Evolutionary conservation across 2,797 vertebrate genomes (phyloP), one percentile per base, ranked within the genome.

Genomic region (Acipenser transmontanus): DNA sequence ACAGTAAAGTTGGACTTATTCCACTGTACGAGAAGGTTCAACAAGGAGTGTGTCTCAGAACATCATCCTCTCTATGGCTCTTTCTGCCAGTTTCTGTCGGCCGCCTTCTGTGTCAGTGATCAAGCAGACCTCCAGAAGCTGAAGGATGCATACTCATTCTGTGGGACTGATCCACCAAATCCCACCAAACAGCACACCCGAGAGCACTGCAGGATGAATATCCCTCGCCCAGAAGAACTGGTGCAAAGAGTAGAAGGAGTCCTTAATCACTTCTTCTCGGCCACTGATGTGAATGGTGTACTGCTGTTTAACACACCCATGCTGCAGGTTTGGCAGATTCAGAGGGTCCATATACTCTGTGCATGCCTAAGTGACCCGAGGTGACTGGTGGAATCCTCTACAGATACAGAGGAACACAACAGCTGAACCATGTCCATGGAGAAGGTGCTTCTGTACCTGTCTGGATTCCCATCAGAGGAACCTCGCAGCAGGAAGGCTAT

Each of bases 1-100:
- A 17, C 10, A 7, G 49, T 76, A 5, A 74, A 74, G 14, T 60
- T 71, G 65, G 68, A 76, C 52, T 12, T 70, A 50, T 73, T 76
- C 49, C 66, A 76, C 6, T 73, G 74, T 59, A 54, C 71, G 67
- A 14, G 71, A 17, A 49, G 52, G 10, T 64, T 76, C 13, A 13
- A 52, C 56, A 8, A 54, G 49, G 71, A 71, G 66, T 73, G 66
- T 49, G 17, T 48, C 8, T 60, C 71, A 12, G 64, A 72, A 56
- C 75, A 68, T 49, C 71, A 72, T 17, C 12, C 61, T 34, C 63
- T 72, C 4, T 64, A 62, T 34, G 67, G 69, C 67, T 11, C 62
- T 7, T 68, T 68, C 65, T 59, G 62, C 64, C 51, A 71, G 62
- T 54, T 72, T 34, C 64, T 73, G 11, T 68, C 64, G 8, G 61